phyloP scores from a whole-genome alignment of 1,140 invertebrate genomes.

The Ceratosolen solmsi region DNA sequence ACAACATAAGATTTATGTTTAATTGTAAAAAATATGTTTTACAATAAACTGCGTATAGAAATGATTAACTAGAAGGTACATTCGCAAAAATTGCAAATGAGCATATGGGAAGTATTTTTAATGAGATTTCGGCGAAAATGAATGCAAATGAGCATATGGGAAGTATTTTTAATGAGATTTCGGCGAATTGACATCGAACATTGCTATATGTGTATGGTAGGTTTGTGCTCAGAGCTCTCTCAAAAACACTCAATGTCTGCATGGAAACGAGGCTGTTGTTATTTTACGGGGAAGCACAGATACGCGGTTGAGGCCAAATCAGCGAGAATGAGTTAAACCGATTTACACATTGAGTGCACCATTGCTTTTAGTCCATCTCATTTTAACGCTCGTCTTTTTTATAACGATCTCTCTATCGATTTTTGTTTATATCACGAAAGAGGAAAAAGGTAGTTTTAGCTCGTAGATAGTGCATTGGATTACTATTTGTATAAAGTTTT shows the following conservation, averaged over 20 bases:
- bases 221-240: neutral
- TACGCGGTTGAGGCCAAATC: neutral
- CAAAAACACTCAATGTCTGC: constrained; percentile 31
- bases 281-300: constrained; percentile 9
- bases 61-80: no score
- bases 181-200: neutral
- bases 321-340: constrained; percentile 12
- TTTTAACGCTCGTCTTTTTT: constrained; percentile 10
- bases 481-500: no score
- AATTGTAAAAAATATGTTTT: no score
- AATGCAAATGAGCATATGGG: no score
- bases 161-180: constrained; percentile 38
- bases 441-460: neutral
- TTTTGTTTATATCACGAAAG: constrained; percentile 20
- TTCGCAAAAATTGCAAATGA: neutral
- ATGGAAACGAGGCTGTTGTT: constrained; percentile 45
- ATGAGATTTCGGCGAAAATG: constrained; percentile 38
- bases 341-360: constrained; percentile 20
- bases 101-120: constrained; percentile 12
- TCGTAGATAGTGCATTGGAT: neutral
- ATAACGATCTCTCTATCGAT: neutral
- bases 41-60: no score
- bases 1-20: no score
- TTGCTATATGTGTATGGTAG: neutral
- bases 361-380: neutral